Evolutionary conservation across 2,797 vertebrate species (phyloP).

Genomic region (Hippoglossus hippoglossus): DNA sequence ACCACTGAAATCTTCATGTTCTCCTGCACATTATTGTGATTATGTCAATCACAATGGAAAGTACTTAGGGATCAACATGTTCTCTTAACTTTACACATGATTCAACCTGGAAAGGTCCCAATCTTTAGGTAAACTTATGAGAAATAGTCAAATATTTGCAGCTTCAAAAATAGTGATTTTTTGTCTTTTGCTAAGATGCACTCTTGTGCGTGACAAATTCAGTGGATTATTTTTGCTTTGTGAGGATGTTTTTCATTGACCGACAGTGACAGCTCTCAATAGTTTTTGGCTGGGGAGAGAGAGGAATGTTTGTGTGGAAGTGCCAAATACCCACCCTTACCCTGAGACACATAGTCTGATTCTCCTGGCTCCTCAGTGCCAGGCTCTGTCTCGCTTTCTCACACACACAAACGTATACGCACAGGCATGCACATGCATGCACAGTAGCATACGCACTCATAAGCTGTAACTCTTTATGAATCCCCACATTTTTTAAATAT

Average conservation of each 20-base stretch:
- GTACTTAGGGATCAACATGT: background rate
- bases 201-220: slow-evolving; percentile 49
- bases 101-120: background rate
- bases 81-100: slow-evolving; percentile 5
- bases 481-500: slow-evolving; percentile 42
- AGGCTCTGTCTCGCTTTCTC: slow-evolving; percentile 57
- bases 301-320: slow-evolving; percentile 72
- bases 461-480: slow-evolving; percentile 38
- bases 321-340: slow-evolving; percentile 78
- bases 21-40: background rate
- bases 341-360: slow-evolving; percentile 67
- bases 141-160: background rate
- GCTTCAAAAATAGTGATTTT: background rate
- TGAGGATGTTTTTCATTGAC: slow-evolving; percentile 54
- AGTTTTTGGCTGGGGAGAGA: slow-evolving; percentile 56
- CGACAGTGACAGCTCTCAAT: slow-evolving; percentile 63
- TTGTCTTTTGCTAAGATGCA: background rate
- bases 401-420: slow-evolving; percentile 30
- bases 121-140: background rate
- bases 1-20: background rate
- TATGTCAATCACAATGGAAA: background rate
- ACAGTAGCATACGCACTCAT: slow-evolving; percentile 25
- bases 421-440: slow-evolving; percentile 64
- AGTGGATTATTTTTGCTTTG: slow-evolving; percentile 21
- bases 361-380: slow-evolving; percentile 70